A percentile compares a stretch with the other conserved stretches of the same genome.
Conservation (phyloP, 1,140 invertebrate species). For the Macrobrachium rosenbergii region DNA sequence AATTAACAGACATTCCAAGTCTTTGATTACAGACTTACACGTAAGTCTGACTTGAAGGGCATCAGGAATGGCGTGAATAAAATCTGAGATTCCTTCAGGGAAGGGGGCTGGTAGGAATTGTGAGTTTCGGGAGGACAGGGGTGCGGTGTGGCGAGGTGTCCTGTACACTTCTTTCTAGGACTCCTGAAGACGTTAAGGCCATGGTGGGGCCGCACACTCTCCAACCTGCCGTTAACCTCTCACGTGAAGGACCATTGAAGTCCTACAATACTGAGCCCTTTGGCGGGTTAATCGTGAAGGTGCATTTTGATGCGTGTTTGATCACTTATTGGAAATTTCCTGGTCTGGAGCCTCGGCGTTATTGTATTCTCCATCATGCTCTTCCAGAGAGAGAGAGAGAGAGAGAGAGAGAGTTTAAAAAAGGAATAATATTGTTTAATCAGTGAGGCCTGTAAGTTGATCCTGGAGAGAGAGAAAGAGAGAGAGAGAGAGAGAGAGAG, state of each 20-base stretch:
- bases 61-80: no score
- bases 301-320: slow-evolving; percentile 51
- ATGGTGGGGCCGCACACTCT: not conserved
- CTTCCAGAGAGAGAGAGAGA: slow-evolving; percentile 3
- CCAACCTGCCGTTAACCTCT: slow-evolving; percentile 29
- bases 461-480: not conserved
- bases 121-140: no score
- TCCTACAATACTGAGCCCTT: slow-evolving; percentile 9
- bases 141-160: no score
- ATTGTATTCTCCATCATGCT: not conserved
- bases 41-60: no score
- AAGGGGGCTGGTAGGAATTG: no score
- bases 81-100: no score
- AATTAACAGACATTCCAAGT: no score
- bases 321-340: slow-evolving; percentile 37
- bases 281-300: slow-evolving; percentile 37
- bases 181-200: no score
- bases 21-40: no score
- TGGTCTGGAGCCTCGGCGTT: not conserved
- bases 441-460: not conserved
- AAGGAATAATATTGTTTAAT: no score
- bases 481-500: slow-evolving; percentile 13
- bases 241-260: slow-evolving; percentile 41
- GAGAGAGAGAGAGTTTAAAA: not conserved
- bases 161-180: no score